Evolutionary conservation across 1,140 invertebrate species (phyloP), one percentile per base, ranked within the genome.

Genomic region (Diorhabda sublineata): DNA sequence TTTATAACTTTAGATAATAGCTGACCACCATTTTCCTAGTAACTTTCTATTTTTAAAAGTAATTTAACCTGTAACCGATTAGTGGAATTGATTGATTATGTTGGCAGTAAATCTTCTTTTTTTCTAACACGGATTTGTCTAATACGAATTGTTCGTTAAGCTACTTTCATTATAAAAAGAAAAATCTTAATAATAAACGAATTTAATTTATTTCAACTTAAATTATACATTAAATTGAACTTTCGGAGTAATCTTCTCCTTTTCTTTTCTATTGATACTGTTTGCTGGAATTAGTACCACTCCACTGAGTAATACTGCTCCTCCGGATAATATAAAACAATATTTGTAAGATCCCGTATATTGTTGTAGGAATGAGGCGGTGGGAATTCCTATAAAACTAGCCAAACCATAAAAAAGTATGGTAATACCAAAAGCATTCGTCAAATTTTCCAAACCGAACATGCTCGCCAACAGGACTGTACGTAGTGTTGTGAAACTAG

Each of bases 381-480:
- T 79, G 2, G 91, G 91, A 8, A 91, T 89, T 2, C 91, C 91
- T 52, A 96, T 82, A 60, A 98, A 92, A 3, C 93, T 91, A 0
- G 96, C 93, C 47, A 92, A 87, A 11, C 97, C 97, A 81, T 97
- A 88, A 83, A 97, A 96, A 72, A 98, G 83, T 74, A 98, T 94
- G 52, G 98, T 85, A 60, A 98, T 84, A 42, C 97, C 97, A 82
- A 98, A 99, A 42, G 96, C 95, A 81, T 97, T 98, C 45, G 97
- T 98, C 67, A 99, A 83, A 81, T 95, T 95, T 75, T 98, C 95
- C 76, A 99, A 83, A n/a, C 97, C 97, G 47, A 99, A 85, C 26
- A 98, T 83, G 78, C 99, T 96, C 72, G 97, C 96, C 59, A 99
- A 84, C 76, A 99, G 95, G 78, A 98, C 97, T 8, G 97, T 98